These are phyloP conservation scores for Physeter macrocephalus DNA, from an alignment of 2,113 vertebrate species.

Conservation along the genomic window DNA sequence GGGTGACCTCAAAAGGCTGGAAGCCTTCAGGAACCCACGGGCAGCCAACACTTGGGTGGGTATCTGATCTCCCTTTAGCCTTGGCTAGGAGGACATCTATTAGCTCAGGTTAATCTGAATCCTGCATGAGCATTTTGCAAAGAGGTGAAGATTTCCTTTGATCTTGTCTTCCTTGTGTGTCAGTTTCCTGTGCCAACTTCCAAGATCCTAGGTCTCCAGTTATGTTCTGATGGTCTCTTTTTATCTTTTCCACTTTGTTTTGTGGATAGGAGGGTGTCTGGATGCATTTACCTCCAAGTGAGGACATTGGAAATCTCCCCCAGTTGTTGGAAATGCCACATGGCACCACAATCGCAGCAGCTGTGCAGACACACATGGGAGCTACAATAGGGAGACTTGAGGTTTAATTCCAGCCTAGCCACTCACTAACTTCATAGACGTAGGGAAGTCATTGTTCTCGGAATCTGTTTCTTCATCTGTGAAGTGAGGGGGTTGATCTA, in stretches of 20 bases:
- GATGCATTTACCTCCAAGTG: not conserved
- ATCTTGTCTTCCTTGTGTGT: not conserved
- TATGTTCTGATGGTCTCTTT: not conserved
- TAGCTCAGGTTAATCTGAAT: not conserved
- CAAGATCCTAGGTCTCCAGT: not conserved
- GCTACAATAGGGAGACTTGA: not conserved
- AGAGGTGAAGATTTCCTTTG: not conserved
- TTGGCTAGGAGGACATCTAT: not conserved
- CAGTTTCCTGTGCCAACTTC: not conserved
- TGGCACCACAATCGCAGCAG: not conserved
- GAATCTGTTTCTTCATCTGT: not conserved
- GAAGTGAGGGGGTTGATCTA: not conserved
- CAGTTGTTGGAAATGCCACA: not conserved
- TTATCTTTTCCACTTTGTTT: not conserved
- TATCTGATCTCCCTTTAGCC: constrained; percentile 16
- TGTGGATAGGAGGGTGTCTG: not conserved
- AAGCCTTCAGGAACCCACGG: not conserved
- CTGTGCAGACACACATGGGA: not conserved
- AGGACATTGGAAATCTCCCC: not conserved
- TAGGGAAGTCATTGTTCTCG: not conserved
- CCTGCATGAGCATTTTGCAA: not conserved
- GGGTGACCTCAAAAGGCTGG: not conserved
- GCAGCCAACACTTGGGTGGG: not conserved
- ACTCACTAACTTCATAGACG: not conserved
- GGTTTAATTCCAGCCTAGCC: not conserved